These are phyloP conservation scores for Caenorhabditis doughertyi DNA, from an alignment of 2,888 invertebrate genomes.

Conservation along the genomic window DNA sequence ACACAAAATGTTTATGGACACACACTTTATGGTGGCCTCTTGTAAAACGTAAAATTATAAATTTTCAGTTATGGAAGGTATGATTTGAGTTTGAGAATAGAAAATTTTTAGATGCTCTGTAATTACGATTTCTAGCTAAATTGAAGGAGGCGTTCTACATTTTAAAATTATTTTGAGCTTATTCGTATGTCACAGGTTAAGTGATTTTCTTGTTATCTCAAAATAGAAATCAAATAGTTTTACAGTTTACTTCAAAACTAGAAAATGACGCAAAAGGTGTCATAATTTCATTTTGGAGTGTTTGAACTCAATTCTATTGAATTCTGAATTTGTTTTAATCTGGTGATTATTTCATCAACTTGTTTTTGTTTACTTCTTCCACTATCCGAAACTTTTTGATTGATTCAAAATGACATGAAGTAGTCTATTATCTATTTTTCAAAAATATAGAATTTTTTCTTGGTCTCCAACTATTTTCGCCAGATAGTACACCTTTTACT, in stretches of 20 bases:
- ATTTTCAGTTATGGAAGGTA: not conserved
- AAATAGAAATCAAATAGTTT: not conserved
- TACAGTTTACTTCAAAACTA: not conserved
- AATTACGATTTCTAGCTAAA: too few relatives aligned
- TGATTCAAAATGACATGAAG: not conserved
- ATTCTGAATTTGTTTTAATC: too few relatives aligned
- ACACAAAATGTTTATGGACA: slow-evolving; percentile 54
- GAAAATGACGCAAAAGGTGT: too few relatives aligned
- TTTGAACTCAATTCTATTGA: too few relatives aligned
- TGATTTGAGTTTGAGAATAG: not conserved
- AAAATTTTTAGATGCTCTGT: not conserved
- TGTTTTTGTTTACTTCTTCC: not conserved
- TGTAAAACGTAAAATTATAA: slow-evolving; percentile 10
- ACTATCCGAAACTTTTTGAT: not conserved
- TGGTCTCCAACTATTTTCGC: not conserved
- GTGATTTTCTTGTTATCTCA: not conserved
- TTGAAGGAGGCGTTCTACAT: too few relatives aligned
- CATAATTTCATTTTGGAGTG: too few relatives aligned
- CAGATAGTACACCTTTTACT: not conserved
- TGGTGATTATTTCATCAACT: too few relatives aligned
- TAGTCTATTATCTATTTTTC: not conserved
- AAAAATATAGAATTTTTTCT: not conserved
- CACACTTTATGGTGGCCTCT: slow-evolving; percentile 38
- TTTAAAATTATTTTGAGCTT: not conserved
- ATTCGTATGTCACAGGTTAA: not conserved